phyloP scores from a whole-genome alignment of 2,888 invertebrate species.

The Philereme vetulata region DNA sequence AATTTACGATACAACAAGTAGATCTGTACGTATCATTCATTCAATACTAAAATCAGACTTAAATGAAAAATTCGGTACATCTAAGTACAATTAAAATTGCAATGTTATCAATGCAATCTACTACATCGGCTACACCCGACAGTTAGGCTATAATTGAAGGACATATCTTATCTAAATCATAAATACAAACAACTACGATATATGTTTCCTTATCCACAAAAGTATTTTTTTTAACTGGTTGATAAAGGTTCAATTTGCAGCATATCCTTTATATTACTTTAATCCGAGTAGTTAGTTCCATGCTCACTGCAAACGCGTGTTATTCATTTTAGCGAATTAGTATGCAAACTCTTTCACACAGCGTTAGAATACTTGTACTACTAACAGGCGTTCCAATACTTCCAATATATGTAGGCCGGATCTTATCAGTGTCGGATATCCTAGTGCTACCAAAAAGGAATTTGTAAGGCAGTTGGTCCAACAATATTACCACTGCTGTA shows the following conservation, averaged over 20 bases:
- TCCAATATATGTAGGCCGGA: too few species aligned
- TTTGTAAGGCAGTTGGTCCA: too few species aligned
- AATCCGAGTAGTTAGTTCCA: conserved; percentile 39
- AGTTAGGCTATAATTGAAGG: background rate
- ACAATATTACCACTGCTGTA: too few species aligned
- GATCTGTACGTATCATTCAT: too few species aligned
- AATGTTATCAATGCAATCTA: background rate
- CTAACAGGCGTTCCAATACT: too few species aligned
- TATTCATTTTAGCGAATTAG: conserved; percentile 43
- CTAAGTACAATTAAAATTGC: background rate
- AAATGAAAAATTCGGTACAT: background rate
- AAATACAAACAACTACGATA: background rate
- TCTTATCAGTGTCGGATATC: too few species aligned
- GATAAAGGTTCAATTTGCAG: conserved; percentile 3
- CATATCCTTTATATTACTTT: conserved; percentile 1
- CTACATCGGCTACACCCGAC: background rate
- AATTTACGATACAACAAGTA: too few species aligned
- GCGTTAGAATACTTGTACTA: conserved; percentile 11
- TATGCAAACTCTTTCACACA: conserved; percentile 39
- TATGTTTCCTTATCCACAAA: background rate
- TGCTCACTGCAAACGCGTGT: conserved; percentile 42
- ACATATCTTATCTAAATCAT: conserved; percentile 1
- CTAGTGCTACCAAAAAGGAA: too few species aligned
- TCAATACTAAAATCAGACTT: too few species aligned
- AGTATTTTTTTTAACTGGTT: background rate